Percentiles rank a stretch among this genome's conserved stretches.
Conservation (phyloP, 1,140 invertebrate genomes). For the Drosophila kanapiae region DNA sequence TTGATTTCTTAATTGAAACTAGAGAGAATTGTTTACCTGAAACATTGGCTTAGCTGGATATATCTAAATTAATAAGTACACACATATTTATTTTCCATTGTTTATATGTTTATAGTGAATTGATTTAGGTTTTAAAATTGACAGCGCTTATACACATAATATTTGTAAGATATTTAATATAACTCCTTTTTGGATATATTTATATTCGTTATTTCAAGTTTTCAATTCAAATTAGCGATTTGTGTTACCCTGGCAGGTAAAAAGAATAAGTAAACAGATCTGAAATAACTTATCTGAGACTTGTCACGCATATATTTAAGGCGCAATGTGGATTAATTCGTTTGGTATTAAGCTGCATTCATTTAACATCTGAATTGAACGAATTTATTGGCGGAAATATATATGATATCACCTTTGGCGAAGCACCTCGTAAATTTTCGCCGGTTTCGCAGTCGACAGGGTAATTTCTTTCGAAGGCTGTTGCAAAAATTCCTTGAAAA, state of each 20-base stretch:
- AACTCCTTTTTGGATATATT: neutral
- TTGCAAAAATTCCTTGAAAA: slow-evolving; percentile 41
- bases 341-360: neutral
- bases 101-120: neutral
- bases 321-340: neutral
- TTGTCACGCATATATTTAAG: neutral
- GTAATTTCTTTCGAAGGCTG: slow-evolving; percentile 48
- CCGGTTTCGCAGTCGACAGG: slow-evolving; percentile 15
- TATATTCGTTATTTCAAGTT: neutral
- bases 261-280: too few species aligned
- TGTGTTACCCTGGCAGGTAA: neutral
- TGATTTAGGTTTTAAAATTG: too few species aligned
- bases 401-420: slow-evolving; percentile 22
- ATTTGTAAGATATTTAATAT: neutral
- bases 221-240: neutral
- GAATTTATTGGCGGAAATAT: slow-evolving; percentile 29
- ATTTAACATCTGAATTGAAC: slow-evolving; percentile 17
- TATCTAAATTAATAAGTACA: neutral
- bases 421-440: slow-evolving; percentile 38
- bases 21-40: neutral
- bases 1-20: slow-evolving; percentile 24
- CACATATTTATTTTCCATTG: too few species aligned
- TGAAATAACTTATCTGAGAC: neutral
- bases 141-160: too few species aligned
- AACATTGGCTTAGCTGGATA: neutral